These are phyloP conservation scores for Spicauda simplicius DNA, from an alignment of 2,888 invertebrate genomes.

Conservation along the genomic window DNA sequence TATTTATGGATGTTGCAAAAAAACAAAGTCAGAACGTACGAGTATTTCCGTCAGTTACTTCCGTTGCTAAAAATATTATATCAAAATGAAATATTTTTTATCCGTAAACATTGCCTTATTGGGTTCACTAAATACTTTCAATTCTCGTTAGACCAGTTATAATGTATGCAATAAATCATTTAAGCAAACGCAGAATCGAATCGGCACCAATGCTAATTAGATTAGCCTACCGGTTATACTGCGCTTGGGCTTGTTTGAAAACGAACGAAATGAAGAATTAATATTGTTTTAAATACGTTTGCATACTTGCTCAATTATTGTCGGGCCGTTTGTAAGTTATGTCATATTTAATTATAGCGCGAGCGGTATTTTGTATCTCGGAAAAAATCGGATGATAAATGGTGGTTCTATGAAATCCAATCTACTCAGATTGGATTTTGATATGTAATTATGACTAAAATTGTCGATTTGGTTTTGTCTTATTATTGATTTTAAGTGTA, in stretches of 20 bases:
- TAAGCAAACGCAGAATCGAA: slow-evolving; percentile 37
- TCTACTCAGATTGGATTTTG: no score
- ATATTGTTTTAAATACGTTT: background rate
- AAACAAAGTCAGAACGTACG: background rate
- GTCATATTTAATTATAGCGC: no score
- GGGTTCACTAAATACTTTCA: slow-evolving; percentile 9
- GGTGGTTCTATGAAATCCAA: no score
- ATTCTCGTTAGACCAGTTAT: slow-evolving; percentile 8
- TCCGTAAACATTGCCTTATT: slow-evolving; percentile 5
- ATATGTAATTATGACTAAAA: no score
- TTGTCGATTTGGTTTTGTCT: no score
- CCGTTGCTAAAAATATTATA: background rate
- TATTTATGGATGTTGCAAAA: no score
- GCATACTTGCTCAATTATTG: background rate
- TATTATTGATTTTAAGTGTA: no score
- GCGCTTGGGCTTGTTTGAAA: slow-evolving; percentile 28
- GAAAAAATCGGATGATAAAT: no score
- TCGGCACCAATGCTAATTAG: slow-evolving; percentile 44
- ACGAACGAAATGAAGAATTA: background rate
- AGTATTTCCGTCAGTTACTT: background rate
- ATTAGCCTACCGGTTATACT: slow-evolving; percentile 41
- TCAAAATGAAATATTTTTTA: background rate
- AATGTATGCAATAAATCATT: slow-evolving; percentile 40
- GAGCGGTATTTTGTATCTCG: no score
- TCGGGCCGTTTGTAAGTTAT: no score